phyloP scores from a whole-genome alignment of 2,113 vertebrate genomes.

The Sinocyclocheilus anophthalmus region DNA sequence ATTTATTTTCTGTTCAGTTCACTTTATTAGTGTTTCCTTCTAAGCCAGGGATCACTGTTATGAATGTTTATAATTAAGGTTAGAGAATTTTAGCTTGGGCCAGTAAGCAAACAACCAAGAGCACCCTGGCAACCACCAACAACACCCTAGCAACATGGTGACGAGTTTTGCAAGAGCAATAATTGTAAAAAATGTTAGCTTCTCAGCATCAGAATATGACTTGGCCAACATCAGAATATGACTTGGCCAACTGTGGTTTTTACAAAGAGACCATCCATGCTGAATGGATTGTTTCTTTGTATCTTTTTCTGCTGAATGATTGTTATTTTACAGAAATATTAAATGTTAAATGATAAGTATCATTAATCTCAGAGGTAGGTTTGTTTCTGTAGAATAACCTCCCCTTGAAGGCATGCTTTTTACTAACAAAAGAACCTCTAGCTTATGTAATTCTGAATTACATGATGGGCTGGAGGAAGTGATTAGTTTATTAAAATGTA shows the following conservation, averaged over 20 bases:
- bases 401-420: constrained; percentile 30
- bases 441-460: constrained; percentile 46
- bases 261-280: constrained; percentile 18
- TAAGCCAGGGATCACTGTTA: neutral
- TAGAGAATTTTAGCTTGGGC: neutral
- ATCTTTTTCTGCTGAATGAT: constrained; percentile 16
- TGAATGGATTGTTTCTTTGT: constrained; percentile 4
- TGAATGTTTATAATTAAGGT: neutral
- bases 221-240: neutral
- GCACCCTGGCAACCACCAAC: too few species aligned
- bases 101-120: too few species aligned
- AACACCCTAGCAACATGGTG: neutral
- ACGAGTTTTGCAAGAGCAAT: neutral
- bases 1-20: neutral
- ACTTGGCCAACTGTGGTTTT: constrained; percentile 20
- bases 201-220: neutral
- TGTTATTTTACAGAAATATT: constrained; percentile 29
- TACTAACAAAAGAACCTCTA: constrained; percentile 39
- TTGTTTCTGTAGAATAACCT: constrained; percentile 47
- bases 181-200: neutral
- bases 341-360: neutral
- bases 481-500: neutral
- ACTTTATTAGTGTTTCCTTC: neutral
- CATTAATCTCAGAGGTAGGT: constrained; percentile 15
- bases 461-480: constrained; percentile 32